Base-by-base conservation (phyloP, 2,888 invertebrate genomes). In the Trissoscelio sp. region DNA sequence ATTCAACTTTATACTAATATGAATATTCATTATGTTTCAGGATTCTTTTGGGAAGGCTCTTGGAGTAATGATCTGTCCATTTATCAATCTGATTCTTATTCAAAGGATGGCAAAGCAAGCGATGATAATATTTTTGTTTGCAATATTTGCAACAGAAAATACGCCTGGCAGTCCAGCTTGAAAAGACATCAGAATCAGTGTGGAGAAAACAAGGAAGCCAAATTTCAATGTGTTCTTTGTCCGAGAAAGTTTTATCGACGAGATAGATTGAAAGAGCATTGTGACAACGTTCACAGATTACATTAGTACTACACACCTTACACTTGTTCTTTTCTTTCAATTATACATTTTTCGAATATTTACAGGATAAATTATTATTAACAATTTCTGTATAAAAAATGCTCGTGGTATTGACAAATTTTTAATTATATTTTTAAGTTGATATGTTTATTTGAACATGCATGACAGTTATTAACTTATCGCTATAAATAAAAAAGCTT, bases 141-240 rank as follows among this genome's bases (percentile, higher is more conserved):
- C 83, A 84, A 84, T 31, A 81, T 70, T 37, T 91, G 91, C 79
- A 87, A 88, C n/a, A 89, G 87, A 75, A 79, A 79, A 11, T 92
- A 92, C 81, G 87, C 85, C 1, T 89, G 89, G 88, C 28, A 94
- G 90, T 86, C 83, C 44, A 87, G 87, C 42, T 83, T 92, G 18
- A 85, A 84, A 51, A 86, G 91, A 12, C 91, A 92, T 79, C 86
- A 89, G 66, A 83, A 86, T 57, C 88, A 91, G 51, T 91, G 91
- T 79, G 91, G 91, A n/a, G n/a, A n/a, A 12, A 82, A 86, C 42
- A 96, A 96, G 91, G 96, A 96, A 91, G 96, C 96, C 16, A 96
- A 96, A 91, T 96, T 96, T 91, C 95, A 95, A 89, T 96, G 96
- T 91, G 95, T 95, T 18, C 95, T 95, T 92, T 96, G 96, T 92